Conservation (phyloP, 2,888 invertebrate genomes). For the Ectemnius cavifrons region DNA sequence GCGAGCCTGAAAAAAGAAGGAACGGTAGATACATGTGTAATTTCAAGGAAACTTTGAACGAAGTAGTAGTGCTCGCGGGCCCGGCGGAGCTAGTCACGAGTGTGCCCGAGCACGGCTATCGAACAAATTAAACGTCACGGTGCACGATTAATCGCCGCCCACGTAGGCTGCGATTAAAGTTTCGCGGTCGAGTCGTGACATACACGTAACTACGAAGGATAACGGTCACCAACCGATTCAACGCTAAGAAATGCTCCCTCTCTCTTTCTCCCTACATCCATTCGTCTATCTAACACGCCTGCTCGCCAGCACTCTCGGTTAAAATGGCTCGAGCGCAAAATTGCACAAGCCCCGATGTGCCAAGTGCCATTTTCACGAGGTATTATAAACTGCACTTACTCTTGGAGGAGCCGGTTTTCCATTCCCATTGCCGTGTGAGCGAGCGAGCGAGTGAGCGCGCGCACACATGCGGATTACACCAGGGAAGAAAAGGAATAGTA, state of each 20-base stretch:
- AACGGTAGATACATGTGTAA: not conserved
- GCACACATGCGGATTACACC: too few relatives aligned
- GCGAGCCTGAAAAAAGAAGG: not conserved
- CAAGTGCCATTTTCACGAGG: too few relatives aligned
- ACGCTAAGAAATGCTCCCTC: not conserved
- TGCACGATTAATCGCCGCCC: slow-evolving; percentile 40
- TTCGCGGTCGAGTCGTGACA: slow-evolving; percentile 31
- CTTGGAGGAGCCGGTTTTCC: too few relatives aligned
- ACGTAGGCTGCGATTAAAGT: slow-evolving; percentile 33
- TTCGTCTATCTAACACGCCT: too few relatives aligned
- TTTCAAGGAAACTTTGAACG: not conserved
- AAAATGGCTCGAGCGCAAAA: too few relatives aligned
- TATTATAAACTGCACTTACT: too few relatives aligned
- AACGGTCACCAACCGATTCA: not conserved
- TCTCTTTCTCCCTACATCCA: too few relatives aligned
- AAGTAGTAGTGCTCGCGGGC: not conserved
- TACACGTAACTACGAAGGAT: slow-evolving; percentile 5
- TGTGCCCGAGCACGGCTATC: slow-evolving; percentile 3
- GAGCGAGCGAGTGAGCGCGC: too few relatives aligned
- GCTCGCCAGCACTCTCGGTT: too few relatives aligned
- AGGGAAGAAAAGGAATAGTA: too few relatives aligned
- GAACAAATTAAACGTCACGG: slow-evolving; percentile 38
- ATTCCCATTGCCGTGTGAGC: too few relatives aligned
- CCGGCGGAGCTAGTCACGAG: not conserved
- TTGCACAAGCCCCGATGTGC: too few relatives aligned